phyloP scores from a whole-genome alignment of 1,140 invertebrate species.

The Nebria ingens region DNA sequence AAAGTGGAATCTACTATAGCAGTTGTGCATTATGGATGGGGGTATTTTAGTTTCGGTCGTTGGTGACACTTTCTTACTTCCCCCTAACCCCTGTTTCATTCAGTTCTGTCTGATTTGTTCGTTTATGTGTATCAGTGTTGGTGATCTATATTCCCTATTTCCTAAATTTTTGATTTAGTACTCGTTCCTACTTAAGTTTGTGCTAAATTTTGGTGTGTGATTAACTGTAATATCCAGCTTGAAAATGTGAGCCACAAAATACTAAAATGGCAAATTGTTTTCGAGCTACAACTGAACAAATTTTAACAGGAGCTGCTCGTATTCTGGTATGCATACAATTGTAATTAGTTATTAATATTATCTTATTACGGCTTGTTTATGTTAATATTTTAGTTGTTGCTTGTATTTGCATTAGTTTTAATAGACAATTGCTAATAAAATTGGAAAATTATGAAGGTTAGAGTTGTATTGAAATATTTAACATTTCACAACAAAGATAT shows the following conservation, averaged over 20 bases:
- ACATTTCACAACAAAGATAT: too few relatives aligned
- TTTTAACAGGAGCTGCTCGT: background rate
- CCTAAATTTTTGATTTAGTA: background rate
- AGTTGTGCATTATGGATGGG: background rate
- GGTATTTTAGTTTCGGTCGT: background rate
- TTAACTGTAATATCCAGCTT: background rate
- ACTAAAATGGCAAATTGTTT: constrained; percentile 1
- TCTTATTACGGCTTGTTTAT: too few relatives aligned
- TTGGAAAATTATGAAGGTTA: background rate
- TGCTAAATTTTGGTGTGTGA: background rate
- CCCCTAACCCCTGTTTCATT: too few relatives aligned
- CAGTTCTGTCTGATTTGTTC: constrained; percentile 1
- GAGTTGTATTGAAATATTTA: too few relatives aligned
- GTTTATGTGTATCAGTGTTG: constrained; percentile 3
- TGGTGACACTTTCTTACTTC: background rate
- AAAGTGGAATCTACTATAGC: too few relatives aligned
- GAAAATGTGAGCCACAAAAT: background rate
- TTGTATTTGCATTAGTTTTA: too few relatives aligned
- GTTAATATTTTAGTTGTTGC: too few relatives aligned
- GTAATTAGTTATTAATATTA: too few relatives aligned
- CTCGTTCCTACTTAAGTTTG: background rate
- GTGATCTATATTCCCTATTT: constrained; percentile 1
- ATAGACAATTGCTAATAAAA: background rate
- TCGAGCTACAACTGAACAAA: background rate
- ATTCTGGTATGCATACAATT: background rate